These are phyloP conservation scores for Drosophila seguyi DNA, from an alignment of 1,140 invertebrate genomes.

Conservation along the genomic window DNA sequence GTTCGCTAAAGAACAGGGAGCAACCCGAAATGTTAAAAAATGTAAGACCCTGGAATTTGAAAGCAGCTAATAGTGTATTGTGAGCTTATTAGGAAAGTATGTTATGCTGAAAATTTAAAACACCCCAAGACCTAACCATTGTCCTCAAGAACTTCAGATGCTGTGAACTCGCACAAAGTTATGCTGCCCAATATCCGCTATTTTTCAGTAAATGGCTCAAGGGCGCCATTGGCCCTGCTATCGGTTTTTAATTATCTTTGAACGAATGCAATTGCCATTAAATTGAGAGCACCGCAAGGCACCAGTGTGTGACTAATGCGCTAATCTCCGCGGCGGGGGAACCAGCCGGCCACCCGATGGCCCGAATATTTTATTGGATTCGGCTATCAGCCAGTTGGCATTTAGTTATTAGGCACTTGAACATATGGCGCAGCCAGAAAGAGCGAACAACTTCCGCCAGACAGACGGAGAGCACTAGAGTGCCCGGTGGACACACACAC, in stretches of 20 bases:
- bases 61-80: constrained; percentile 19
- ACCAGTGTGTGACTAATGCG: constrained; percentile 57
- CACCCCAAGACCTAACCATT: background rate
- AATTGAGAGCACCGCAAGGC: constrained; percentile 43
- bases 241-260: constrained; percentile 76
- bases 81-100: constrained; percentile 16
- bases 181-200: background rate
- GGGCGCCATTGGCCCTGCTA: constrained; percentile 33
- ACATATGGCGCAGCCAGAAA: constrained; percentile 52
- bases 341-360: constrained; percentile 28
- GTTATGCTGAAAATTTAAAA: background rate
- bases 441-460: constrained; percentile 45
- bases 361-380: constrained; percentile 60
- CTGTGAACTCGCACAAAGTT: background rate
- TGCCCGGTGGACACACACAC: constrained; percentile 46
- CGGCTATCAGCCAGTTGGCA: constrained; percentile 49
- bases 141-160: background rate
- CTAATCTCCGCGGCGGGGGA: constrained; percentile 35
- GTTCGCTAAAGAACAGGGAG: background rate
- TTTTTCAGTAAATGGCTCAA: constrained; percentile 19
- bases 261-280: constrained; percentile 68
- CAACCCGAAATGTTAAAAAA: constrained; percentile 47
- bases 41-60: constrained; percentile 14
- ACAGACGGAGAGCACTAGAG: constrained; percentile 45
- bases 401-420: constrained; percentile 68